Percentiles rank a stretch among this genome's conserved stretches.
phyloP scores from a whole-genome alignment of 2,888 invertebrate genomes.

The Rambutsinella grinnellia region DNA sequence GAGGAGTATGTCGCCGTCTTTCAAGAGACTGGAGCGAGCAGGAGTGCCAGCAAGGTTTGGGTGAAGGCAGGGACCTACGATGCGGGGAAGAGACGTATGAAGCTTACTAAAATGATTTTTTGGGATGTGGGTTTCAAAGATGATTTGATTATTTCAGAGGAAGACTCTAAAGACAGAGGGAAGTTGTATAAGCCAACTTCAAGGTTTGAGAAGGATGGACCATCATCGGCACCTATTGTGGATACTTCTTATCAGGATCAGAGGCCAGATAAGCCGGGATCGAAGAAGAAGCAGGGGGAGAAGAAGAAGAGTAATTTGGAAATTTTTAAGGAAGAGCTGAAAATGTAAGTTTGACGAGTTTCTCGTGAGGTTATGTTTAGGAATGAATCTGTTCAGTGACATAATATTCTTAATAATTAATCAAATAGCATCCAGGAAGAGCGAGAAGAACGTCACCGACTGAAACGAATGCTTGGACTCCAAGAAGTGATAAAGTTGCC shows the following conservation, averaged over 20 bases:
- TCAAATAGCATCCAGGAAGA: conserved; percentile 92
- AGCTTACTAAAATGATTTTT: conserved; percentile 68
- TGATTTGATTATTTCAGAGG: conserved; percentile 74
- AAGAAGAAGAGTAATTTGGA: conserved; percentile 98
- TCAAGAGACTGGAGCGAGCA: conserved; percentile 81
- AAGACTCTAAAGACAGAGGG: conserved; percentile 89
- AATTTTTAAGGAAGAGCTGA: conserved; percentile 96
- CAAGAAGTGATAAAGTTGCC: conserved; percentile 65
- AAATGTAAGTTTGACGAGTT: conserved; percentile 85
- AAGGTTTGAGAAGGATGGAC: conserved; percentile 75
- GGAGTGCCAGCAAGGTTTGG: conserved; percentile 90
- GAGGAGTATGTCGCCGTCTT: conserved; percentile 98
- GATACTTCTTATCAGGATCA: conserved; percentile 63
- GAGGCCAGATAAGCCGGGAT: conserved; percentile 75
- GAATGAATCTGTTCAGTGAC: not conserved
- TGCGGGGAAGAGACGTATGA: conserved; percentile 92
- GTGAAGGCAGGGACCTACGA: conserved; percentile 98
- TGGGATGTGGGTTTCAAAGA: not conserved
- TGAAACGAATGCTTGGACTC: conserved; percentile 61
- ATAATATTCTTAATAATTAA: conserved; percentile 28
- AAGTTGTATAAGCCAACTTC: conserved; percentile 94
- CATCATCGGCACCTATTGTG: conserved; percentile 27
- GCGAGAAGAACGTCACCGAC: conserved; percentile 88
- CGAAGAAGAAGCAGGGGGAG: conserved; percentile 80
- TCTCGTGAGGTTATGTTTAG: not conserved